phyloP scores from a whole-genome alignment of 2,797 vertebrate species.

The Characodon lateralis region DNA sequence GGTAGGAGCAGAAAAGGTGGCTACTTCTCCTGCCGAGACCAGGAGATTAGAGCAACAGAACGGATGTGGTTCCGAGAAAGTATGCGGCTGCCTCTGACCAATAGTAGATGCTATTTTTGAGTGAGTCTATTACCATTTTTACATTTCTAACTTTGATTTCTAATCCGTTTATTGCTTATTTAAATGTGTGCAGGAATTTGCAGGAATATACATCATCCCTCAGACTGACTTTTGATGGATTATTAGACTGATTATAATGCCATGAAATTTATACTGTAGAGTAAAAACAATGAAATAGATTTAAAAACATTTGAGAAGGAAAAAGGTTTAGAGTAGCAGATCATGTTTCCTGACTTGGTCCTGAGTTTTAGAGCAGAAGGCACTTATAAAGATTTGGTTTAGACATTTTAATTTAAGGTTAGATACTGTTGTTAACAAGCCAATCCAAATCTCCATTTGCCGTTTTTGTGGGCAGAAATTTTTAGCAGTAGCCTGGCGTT shows the following conservation, averaged over 20 bases:
- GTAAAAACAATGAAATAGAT: too few species aligned
- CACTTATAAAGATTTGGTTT: too few species aligned
- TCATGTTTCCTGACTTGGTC: too few species aligned
- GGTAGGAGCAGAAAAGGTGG: neutral
- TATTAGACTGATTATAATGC: too few species aligned
- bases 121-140: neutral
- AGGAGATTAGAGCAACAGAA: too few species aligned
- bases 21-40: too few species aligned
- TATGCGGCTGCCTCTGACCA: neutral
- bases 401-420: neutral
- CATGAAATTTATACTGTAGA: too few species aligned
- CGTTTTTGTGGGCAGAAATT: constrained; percentile 1
- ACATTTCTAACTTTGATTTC: neutral
- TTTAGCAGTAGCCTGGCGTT: constrained; percentile 24
- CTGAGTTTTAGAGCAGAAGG: too few species aligned
- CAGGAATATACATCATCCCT: neutral
- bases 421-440: too few species aligned
- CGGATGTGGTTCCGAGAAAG: neutral
- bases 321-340: too few species aligned
- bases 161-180: neutral
- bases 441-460: neutral
- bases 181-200: too few species aligned
- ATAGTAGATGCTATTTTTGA: neutral
- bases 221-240: neutral
- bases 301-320: too few species aligned